Conservation (phyloP, 1,140 invertebrate species). For the Temnothorax curvispinosus region DNA sequence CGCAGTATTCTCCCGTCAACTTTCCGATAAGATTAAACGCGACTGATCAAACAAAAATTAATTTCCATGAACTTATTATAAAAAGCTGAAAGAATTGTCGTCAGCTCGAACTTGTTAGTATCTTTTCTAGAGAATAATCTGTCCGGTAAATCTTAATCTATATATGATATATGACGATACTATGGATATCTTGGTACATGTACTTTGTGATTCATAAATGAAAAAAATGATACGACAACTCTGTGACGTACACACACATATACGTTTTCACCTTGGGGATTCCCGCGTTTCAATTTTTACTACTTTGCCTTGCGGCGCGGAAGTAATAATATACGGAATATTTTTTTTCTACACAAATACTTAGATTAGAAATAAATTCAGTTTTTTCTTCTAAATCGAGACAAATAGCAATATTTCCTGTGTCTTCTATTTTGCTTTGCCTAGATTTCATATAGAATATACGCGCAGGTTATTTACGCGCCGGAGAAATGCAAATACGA, state of each 20-base stretch:
- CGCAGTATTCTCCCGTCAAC: background rate
- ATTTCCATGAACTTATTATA: background rate
- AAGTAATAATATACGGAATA: background rate
- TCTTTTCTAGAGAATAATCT: background rate
- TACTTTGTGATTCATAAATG: constrained; percentile 3
- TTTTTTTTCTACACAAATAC: background rate
- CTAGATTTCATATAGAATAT: background rate
- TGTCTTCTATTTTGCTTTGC: background rate
- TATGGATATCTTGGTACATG: background rate
- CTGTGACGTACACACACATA: background rate
- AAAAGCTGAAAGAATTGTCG: background rate
- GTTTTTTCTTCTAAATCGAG: background rate
- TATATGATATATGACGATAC: background rate
- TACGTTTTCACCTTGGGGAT: background rate
- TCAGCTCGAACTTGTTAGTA: background rate
- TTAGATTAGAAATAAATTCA: constrained; percentile 26
- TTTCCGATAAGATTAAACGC: background rate
- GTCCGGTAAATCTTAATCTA: constrained; percentile 1
- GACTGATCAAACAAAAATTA: background rate
- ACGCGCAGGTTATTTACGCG: constrained; percentile 13
- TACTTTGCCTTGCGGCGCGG: too few species aligned
- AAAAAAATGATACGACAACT: background rate
- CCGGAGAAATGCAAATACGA: constrained; percentile 22
- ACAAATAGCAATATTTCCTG: constrained; percentile 3
- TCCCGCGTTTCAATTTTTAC: background rate